Evolutionary conservation across 2,113 vertebrate genomes (phyloP).

Genomic region (Eolophus roseicapilla): DNA sequence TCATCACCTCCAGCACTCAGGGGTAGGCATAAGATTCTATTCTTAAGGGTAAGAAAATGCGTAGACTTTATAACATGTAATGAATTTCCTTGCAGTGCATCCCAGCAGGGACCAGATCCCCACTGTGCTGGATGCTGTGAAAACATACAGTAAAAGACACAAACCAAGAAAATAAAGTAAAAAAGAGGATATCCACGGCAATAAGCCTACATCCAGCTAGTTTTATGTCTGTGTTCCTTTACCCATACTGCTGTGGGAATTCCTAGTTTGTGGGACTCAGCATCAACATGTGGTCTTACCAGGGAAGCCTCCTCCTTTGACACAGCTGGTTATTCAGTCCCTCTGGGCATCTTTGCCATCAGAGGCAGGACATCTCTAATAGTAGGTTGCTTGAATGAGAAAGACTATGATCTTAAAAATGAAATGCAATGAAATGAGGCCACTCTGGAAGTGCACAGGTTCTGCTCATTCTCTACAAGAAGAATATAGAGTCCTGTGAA

Average conservation of each 20-base stretch:
- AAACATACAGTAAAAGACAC: background rate
- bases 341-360: background rate
- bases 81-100: background rate
- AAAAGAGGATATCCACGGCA: background rate
- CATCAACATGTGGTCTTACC: background rate
- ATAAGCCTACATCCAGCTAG: background rate
- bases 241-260: background rate
- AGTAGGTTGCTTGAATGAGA: background rate
- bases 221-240: background rate
- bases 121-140: background rate
- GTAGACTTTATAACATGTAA: background rate
- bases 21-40: background rate
- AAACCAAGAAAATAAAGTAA: background rate
- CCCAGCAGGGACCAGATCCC: background rate
- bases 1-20: background rate
- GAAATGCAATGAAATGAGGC: background rate
- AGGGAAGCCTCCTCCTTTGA: background rate
- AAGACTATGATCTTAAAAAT: background rate
- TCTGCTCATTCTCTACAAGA: background rate
- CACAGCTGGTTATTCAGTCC: background rate
- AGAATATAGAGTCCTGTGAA: background rate
- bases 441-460: fast-evolving
- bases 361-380: background rate
- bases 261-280: background rate
- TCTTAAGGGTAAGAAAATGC: background rate